Base-by-base conservation (phyloP, 2,888 invertebrate species). In the Mythimna loreyi region DNA sequence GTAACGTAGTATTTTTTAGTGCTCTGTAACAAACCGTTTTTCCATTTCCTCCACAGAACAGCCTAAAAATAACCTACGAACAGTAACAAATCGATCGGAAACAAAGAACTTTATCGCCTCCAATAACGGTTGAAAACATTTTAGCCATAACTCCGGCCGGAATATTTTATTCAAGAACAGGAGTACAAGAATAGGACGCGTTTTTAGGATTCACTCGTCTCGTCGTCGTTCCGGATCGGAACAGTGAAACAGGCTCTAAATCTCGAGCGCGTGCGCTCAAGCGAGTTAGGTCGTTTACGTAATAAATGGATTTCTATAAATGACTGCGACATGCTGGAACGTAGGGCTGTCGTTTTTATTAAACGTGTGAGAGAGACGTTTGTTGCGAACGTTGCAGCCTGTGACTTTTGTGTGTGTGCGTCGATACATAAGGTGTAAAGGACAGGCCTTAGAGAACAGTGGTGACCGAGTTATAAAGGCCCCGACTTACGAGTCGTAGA, bases 271-370 rank as follows among this genome's bases (percentile, higher is more conserved):
- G 68, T 70, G 84, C 72, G 71, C 78, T 80, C 69, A 75, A 82
- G 67, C 74, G 76, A 82, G 76, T 77, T 82, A 76, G 84, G 83
- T 84, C 83, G 85, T 83, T 84, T 83, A 70, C 73, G 76, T 81
- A 83, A 83, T 82, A 82, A 82, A 83, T 83, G 77, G 83, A 81
- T 84, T 83, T 78, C 84, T 82, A 81, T 82, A 82, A 84, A 82
- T 83, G 85, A 83, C 85, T 78, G 83, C 85, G 73, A 83, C 83
- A 82, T 77, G 73, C 45, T 67, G 57, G 16, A 23, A 28, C 56
- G 47, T 66, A 82, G 83, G 83, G 83, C 67, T 84, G 83, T 50
- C 78, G 58, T n/a, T 68, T 77, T 69, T 71, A 62, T 78, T 70
- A 25, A 53, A 62, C 28, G 33, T 74, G 50, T 68, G 21, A 52